These are phyloP conservation scores for Octomys mimax DNA, from an alignment of 2,797 vertebrate species.

Conservation along the genomic window DNA sequence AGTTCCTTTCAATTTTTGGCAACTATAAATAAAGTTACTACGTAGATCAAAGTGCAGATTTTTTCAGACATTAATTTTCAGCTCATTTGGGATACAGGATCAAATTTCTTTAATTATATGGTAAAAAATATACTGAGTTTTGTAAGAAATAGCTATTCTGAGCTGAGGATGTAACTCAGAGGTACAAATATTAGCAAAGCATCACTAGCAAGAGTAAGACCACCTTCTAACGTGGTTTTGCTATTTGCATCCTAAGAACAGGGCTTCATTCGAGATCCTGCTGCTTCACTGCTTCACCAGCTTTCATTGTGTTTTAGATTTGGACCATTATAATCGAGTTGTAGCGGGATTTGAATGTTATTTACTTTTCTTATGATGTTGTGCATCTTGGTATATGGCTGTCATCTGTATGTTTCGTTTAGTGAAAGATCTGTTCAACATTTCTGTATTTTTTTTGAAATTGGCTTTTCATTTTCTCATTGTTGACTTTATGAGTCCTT, in stretches of 20 bases:
- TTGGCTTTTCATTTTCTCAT: background rate
- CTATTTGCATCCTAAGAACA: background rate
- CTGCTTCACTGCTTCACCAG: background rate
- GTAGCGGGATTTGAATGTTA: background rate
- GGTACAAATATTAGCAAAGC: background rate
- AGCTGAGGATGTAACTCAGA: background rate
- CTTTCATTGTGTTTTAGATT: background rate
- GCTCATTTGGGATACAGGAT: background rate
- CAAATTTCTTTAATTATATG: background rate
- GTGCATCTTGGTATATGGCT: background rate
- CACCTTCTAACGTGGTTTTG: background rate
- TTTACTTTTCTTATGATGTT: background rate
- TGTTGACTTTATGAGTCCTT: background rate
- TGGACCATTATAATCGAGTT: background rate
- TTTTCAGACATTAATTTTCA: background rate
- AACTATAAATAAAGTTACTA: background rate
- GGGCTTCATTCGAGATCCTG: background rate
- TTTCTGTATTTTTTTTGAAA: background rate
- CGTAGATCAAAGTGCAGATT: background rate
- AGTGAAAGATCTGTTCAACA: background rate
- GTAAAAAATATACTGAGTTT: background rate
- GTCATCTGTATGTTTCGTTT: background rate
- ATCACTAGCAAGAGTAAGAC: background rate
- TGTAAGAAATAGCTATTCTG: background rate
- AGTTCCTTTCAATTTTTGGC: background rate